Evolutionary conservation across 2,888 invertebrate genomes (phyloP), one percentile per base, ranked within the genome.

Genomic region (Helleia helle): DNA sequence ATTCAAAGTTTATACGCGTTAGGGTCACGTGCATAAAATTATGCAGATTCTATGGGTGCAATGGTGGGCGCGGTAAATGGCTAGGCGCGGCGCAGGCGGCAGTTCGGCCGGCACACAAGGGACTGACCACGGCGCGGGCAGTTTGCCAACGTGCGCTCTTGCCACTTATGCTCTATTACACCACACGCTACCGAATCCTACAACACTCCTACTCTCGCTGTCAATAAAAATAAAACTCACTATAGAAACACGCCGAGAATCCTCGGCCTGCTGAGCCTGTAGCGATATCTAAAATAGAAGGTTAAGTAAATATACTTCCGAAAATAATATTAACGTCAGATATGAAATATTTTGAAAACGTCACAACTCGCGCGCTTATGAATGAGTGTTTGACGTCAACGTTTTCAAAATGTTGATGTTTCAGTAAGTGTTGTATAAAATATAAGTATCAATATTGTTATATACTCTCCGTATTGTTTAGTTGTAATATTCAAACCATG

Each of bases 71-170:
- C 26, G 34, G 28, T 43, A 40, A n/a, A n/a, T n/a, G n/a, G 30
- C 36, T 42, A 42, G 43, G 42, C 44, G 44, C 60, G 65, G 67
- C 69, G 76, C 74, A 65, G 61, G 73, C 71, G 79, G 62, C 73
- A 64, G 54, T 42, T 58, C 64, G 58, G 69, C 69, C 73, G 72
- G 71, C 71, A 58, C 64, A 68, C 72, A 64, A 70, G 72, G 76
- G 66, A 81, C 83, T 80, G 79, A 62, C 68, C 58, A 61, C 54
- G 46, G 59, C 59, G 59, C 71, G 79, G 83, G 81, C 80, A 75
- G 51, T 45, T 59, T 55, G 80, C 81, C 80, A 83, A 72, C 60
- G 58, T 58, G 55, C 57, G 60, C 62, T 58, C 53, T 62, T 62
- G 65, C 69, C 71, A 71, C 75, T 74, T 67, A 59, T 66, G 67